Evolutionary conservation across 2,797 vertebrate species (phyloP).

Genomic region (Lates japonicus): DNA sequence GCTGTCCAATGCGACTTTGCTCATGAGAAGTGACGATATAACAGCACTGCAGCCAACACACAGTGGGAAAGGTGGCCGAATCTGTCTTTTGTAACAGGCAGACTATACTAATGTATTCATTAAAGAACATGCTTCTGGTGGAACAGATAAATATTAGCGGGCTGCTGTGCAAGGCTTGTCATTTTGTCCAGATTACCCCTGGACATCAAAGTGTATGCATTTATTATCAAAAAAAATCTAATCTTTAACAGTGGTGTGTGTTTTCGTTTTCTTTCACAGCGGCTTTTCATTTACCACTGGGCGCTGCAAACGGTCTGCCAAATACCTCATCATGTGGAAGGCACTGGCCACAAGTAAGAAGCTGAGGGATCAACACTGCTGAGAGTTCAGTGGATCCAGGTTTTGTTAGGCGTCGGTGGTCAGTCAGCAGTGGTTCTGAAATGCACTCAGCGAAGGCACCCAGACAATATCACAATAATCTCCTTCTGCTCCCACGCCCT

Average conservation of each 20-base stretch:
- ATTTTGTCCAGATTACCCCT: constrained; percentile 40
- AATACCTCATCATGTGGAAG: constrained; percentile 19
- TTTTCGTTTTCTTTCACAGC: constrained; percentile 17
- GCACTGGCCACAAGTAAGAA: constrained; percentile 11
- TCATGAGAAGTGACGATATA: constrained; percentile 49
- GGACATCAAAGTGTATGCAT: constrained; percentile 29
- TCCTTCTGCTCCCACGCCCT: constrained; percentile 23
- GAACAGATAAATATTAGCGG: constrained; percentile 39
- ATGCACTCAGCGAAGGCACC: constrained; percentile 20
- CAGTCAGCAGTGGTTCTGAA: constrained; percentile 26
- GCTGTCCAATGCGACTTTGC: constrained; percentile 57
- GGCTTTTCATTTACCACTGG: constrained; percentile 39
- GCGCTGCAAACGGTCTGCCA: constrained; percentile 6
- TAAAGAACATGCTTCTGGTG: constrained; percentile 37
- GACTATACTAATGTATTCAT: constrained; percentile 52
- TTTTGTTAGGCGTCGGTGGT: constrained; percentile 6
- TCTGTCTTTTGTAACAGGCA: constrained; percentile 43
- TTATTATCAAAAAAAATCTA: constrained; percentile 50
- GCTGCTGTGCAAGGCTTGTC: constrained; percentile 45
- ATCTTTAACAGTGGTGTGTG: constrained; percentile 23
- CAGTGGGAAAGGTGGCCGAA: constrained; percentile 41
- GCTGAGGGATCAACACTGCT: constrained; percentile 12
- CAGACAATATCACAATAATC: constrained; percentile 38
- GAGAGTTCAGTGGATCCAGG: constrained; percentile 16
- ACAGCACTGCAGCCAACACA: constrained; percentile 49